phyloP scores from a whole-genome alignment of 2,113 vertebrate species.

The Emydocephalus ijimae region DNA sequence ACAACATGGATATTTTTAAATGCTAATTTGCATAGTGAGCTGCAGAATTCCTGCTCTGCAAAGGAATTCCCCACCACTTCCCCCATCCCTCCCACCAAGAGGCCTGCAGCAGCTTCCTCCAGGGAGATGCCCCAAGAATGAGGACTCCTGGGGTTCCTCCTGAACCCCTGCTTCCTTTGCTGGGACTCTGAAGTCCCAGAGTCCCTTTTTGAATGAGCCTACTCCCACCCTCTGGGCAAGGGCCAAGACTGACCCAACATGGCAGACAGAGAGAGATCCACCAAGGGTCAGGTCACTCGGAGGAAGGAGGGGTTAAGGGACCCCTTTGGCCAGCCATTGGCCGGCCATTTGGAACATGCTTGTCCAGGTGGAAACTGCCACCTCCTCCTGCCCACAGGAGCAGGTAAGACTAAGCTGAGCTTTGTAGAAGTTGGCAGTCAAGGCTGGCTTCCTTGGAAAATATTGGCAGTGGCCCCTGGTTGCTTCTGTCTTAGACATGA shows the following conservation, averaged over 20 bases:
- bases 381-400: not conserved
- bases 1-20: not conserved
- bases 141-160: not conserved
- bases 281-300: not conserved
- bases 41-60: not conserved
- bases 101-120: not conserved
- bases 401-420: not conserved
- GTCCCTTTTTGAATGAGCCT: not conserved
- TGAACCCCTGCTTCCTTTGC: too few relatives aligned
- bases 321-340: not conserved
- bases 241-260: not conserved
- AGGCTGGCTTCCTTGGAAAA: not conserved
- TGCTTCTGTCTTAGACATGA: not conserved
- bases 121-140: not conserved
- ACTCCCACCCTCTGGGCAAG: not conserved
- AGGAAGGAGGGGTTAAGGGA: too few relatives aligned
- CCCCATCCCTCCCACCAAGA: not conserved
- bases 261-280: not conserved
- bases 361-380: not conserved
- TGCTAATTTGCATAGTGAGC: not conserved
- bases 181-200: too few relatives aligned
- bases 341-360: too few relatives aligned
- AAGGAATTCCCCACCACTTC: not conserved
- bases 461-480: too few relatives aligned
- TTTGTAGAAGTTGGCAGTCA: too few relatives aligned